Percentiles rank a stretch among this genome's conserved stretches.
These are phyloP conservation scores for Lysiphlebus fabarum DNA, from an alignment of 1,140 invertebrate species.

Conservation along the genomic window DNA sequence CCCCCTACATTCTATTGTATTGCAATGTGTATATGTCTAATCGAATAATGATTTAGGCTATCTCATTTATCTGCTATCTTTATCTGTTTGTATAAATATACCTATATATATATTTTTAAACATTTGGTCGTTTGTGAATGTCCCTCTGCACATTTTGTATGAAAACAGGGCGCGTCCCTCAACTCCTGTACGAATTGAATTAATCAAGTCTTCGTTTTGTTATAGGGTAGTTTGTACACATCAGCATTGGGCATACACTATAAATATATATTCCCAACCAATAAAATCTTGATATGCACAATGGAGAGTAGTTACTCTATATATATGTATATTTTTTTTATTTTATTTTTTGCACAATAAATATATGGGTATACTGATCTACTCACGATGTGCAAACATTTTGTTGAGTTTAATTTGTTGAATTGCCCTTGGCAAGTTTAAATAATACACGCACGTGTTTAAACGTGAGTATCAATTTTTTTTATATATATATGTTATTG, in stretches of 20 bases:
- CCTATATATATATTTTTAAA: neutral
- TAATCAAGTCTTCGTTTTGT: conserved; percentile 23
- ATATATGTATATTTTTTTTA: neutral
- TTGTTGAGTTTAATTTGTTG: conserved; percentile 22
- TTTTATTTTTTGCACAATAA: conserved; percentile 4
- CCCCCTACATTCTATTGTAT: neutral
- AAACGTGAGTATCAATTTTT: neutral
- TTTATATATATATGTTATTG: neutral
- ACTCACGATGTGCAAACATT: conserved; percentile 24
- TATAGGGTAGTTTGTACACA: neutral
- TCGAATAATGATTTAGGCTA: conserved; percentile 23
- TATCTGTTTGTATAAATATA: neutral
- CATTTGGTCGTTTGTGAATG: neutral
- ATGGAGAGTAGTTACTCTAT: too few species aligned
- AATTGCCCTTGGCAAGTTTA: neutral
- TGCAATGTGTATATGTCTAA: conserved; percentile 14
- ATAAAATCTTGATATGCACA: too few species aligned
- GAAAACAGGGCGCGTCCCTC: neutral
- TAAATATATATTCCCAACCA: too few species aligned
- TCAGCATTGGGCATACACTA: too few species aligned
- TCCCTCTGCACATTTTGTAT: too few species aligned
- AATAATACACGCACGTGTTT: conserved; percentile 9
- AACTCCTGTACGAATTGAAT: conserved; percentile 24
- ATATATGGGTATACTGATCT: conserved; percentile 5
- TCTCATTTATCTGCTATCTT: neutral